phyloP scores from a whole-genome alignment of 1,140 invertebrate genomes.

The Forficula auricularia region DNA sequence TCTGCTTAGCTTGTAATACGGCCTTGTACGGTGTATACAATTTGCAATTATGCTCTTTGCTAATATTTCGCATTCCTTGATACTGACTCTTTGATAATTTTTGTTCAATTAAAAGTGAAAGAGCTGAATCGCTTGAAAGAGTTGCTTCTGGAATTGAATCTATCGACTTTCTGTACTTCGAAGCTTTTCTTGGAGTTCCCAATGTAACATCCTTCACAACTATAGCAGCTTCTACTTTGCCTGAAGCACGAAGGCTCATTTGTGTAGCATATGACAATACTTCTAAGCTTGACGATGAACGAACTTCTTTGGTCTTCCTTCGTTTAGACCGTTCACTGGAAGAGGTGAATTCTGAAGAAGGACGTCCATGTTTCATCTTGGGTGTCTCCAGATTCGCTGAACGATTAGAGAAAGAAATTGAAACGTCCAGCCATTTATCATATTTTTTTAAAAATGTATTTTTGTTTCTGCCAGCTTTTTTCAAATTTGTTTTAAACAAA shows the following conservation, averaged over 20 bases:
- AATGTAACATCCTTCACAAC: conserved; percentile 5
- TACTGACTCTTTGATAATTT: too few species aligned
- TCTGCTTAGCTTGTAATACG: conserved; percentile 13
- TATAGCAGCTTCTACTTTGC: conserved; percentile 4
- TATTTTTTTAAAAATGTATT: too few species aligned
- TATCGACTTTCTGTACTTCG: conserved; percentile 6
- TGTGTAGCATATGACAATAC: conserved; percentile 1
- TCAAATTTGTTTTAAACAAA: too few species aligned
- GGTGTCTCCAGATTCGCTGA: too few species aligned
- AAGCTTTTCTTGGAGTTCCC: neutral
- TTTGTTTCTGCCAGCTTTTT: too few species aligned
- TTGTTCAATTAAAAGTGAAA: too few species aligned
- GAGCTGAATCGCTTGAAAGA: neutral
- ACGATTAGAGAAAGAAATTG: too few species aligned
- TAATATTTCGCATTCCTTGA: conserved; percentile 7
- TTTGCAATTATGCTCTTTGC: conserved; percentile 13
- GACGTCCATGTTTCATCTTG: too few species aligned
- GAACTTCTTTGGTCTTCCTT: too few species aligned
- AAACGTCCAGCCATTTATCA: too few species aligned
- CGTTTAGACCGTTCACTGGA: too few species aligned
- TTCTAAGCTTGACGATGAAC: neutral
- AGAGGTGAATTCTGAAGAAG: too few species aligned
- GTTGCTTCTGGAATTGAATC: conserved; percentile 1
- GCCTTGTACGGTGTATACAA: conserved; percentile 11
- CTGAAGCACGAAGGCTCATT: conserved; percentile 1